Evolutionary conservation across 1,140 invertebrate genomes (phyloP).

Genomic region (Hyles vespertilio): DNA sequence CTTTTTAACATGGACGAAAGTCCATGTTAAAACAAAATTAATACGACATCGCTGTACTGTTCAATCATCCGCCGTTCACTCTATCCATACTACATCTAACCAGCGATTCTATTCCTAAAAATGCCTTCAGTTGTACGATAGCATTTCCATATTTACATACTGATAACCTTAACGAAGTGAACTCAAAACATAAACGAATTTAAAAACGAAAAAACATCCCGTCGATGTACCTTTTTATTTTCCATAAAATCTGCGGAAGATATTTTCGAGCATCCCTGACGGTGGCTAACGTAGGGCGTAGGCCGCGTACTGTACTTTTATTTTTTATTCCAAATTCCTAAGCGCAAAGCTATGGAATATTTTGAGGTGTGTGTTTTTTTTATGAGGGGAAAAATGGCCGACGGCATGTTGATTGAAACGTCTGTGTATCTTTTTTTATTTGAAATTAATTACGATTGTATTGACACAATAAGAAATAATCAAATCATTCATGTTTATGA

Average conservation of each 20-base stretch:
- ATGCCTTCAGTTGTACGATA: neutral
- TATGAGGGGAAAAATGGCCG: neutral
- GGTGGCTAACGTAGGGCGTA: constrained; percentile 16
- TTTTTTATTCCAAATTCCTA: constrained; percentile 27
- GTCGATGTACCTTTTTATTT: no score
- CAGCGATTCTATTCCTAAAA: neutral
- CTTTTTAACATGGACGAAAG: no score
- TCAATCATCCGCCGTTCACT: no score
- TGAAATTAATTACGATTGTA: neutral
- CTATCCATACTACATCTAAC: no score
- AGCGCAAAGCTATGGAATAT: constrained; percentile 28
- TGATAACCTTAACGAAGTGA: constrained; percentile 1
- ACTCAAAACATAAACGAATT: no score
- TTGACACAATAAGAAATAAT: no score
- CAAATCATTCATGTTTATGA: no score
- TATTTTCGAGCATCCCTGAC: constrained; percentile 6
- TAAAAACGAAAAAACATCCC: no score
- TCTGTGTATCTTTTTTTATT: neutral
- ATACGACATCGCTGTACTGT: neutral
- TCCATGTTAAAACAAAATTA: neutral
- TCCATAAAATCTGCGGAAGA: no score
- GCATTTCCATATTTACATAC: constrained; percentile 11
- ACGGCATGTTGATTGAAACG: constrained; percentile 10
- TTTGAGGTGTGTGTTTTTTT: constrained; percentile 17
- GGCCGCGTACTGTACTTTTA: no score